Conservation (phyloP, 1,140 invertebrate genomes). For the Penaeus japonicus region DNA sequence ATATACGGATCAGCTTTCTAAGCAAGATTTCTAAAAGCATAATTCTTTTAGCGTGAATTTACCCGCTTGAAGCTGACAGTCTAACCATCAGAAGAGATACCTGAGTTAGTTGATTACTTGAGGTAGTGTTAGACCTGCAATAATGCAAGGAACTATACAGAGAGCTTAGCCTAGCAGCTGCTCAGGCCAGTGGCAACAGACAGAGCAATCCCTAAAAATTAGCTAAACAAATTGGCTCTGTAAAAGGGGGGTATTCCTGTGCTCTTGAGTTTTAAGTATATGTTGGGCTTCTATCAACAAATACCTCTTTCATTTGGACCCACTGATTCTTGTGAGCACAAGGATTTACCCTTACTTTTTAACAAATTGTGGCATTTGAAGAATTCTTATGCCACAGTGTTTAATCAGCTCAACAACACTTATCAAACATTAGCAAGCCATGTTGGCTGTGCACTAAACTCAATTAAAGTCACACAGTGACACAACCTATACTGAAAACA, state of each 20-base stretch:
- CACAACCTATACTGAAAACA: constrained; percentile 22
- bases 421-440: background rate
- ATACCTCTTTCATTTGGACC: too few species aligned
- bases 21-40: constrained; percentile 16
- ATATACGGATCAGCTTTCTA: constrained; percentile 7
- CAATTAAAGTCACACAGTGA: constrained; percentile 28
- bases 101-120: background rate
- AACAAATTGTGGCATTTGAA: background rate
- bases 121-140: background rate
- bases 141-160: background rate
- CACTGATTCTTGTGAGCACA: too few species aligned
- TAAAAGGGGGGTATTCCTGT: background rate
- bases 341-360: too few species aligned
- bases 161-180: background rate
- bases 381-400: background rate
- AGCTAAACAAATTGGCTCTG: background rate
- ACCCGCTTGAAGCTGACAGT: background rate
- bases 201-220: background rate
- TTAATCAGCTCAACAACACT: background rate
- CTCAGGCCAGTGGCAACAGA: background rate
- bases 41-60: background rate
- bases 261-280: too few species aligned
- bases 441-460: background rate
- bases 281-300: too few species aligned
- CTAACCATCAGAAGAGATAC: background rate